A percentile compares a stretch with the other conserved stretches of the same genome.
These are phyloP conservation scores for Acanthurus tractus DNA, from an alignment of 2,797 vertebrate genomes.

Conservation along the genomic window DNA sequence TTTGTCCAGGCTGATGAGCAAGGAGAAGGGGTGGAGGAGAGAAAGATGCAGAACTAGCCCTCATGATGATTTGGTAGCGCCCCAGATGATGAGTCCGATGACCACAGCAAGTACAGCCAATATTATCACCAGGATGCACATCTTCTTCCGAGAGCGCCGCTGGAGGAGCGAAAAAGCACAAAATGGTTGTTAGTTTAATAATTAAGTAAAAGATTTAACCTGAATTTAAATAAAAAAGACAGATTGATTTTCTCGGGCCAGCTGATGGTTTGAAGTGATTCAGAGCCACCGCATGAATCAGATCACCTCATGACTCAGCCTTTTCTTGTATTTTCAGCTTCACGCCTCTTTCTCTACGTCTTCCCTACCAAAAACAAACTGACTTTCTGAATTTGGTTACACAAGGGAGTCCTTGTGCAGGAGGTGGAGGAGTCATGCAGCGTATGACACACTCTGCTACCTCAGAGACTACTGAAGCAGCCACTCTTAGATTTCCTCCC, in stretches of 20 bases:
- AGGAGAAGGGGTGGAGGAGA: conserved; percentile 7
- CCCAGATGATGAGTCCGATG: conserved; percentile 88
- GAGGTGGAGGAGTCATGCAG: conserved; percentile 1
- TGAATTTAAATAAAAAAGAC: not conserved
- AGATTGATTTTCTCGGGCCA: not conserved
- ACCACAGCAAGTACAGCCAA: conserved; percentile 80
- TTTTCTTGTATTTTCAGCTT: conserved; percentile 1
- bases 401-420: conserved; percentile 2
- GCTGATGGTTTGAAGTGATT: conserved; percentile 21
- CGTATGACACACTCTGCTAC: not conserved
- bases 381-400: conserved; percentile 15
- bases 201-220: not conserved
- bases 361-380: conserved; percentile 10
- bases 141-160: conserved; percentile 93
- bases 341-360: not conserved
- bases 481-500: not conserved
- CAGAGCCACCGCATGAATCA: not conserved
- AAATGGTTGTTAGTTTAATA: not conserved
- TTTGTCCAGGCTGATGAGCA: conserved; percentile 21
- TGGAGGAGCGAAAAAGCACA: conserved; percentile 63
- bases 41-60: not conserved
- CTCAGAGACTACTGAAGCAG: not conserved
- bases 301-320: conserved; percentile 12
- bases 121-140: conserved; percentile 90
- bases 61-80: conserved; percentile 14